These are phyloP conservation scores for Cheilinus undulatus DNA, from an alignment of 2,113 vertebrate species.

Conservation along the genomic window DNA sequence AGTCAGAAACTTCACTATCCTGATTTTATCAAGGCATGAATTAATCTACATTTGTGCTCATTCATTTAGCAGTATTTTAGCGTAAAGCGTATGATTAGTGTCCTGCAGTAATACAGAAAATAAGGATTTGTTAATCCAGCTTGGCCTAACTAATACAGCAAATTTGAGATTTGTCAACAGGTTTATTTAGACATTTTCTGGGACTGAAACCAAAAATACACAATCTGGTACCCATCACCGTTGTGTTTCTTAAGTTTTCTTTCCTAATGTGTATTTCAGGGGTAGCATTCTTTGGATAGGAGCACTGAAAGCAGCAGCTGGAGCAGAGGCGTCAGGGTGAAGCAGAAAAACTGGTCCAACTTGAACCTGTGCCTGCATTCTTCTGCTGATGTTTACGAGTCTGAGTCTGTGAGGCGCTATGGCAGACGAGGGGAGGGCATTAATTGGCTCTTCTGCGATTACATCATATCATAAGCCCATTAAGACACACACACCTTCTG, in stretches of 20 bases:
- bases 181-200: too few relatives aligned
- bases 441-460: slow-evolving; percentile 6
- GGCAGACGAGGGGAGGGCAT: neutral
- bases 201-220: neutral
- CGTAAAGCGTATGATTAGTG: too few relatives aligned
- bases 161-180: too few relatives aligned
- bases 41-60: too few relatives aligned
- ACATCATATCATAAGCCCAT: neutral
- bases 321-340: neutral
- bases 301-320: neutral
- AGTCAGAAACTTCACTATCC: too few relatives aligned
- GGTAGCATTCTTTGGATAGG: neutral
- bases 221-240: too few relatives aligned
- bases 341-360: slow-evolving; percentile 58
- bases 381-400: neutral
- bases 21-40: too few relatives aligned
- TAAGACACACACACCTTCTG: slow-evolving; percentile 14
- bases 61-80: too few relatives aligned
- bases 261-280: neutral
- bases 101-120: too few relatives aligned
- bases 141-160: neutral
- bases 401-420: neutral
- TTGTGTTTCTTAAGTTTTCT: neutral
- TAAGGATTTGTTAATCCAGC: too few relatives aligned
- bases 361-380: slow-evolving; percentile 44